Evolutionary conservation across 2,113 vertebrate genomes (phyloP).

Genomic region (Pygoscelis antarcticus): DNA sequence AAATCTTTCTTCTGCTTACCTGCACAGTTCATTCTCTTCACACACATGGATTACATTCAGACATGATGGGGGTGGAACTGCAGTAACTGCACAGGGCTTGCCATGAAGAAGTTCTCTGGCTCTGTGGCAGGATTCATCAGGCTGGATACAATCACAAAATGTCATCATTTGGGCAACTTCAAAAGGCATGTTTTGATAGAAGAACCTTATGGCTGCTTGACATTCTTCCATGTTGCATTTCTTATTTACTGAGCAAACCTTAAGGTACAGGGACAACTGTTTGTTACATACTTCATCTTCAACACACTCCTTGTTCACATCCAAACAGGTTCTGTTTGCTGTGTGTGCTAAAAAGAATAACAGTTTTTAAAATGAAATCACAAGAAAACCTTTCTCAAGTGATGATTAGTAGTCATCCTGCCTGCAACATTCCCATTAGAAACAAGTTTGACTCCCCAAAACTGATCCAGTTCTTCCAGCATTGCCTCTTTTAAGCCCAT

Average conservation of each 20-base stretch:
- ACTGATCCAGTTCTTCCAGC: background rate
- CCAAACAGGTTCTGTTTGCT: conserved; percentile 76
- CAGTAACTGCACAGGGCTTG: conserved; percentile 72
- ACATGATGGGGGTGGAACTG: conserved; percentile 73
- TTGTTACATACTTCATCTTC: conserved; percentile 84
- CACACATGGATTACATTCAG: conserved; percentile 79
- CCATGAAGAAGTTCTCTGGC: conserved; percentile 80
- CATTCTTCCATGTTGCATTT: conserved; percentile 80
- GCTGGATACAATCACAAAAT: conserved; percentile 83
- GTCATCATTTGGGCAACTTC: conserved; percentile 83
- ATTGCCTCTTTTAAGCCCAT: background rate
- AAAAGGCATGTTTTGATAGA: conserved; percentile 82
- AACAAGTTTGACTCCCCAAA: background rate
- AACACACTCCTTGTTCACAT: conserved; percentile 78
- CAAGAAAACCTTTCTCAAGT: background rate
- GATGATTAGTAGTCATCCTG: background rate
- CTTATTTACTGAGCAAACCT: conserved; percentile 74
- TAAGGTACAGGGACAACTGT: conserved; percentile 79
- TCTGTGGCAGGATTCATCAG: conserved; percentile 79
- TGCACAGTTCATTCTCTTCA: conserved; percentile 78
- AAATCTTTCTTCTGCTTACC: conserved; percentile 71
- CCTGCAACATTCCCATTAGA: background rate
- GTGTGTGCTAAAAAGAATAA: conserved; percentile 69
- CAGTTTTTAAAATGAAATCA: background rate
- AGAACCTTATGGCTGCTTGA: conserved; percentile 73